Conservation (phyloP, 1,140 invertebrate genomes). For the Calephelis nemesis region DNA sequence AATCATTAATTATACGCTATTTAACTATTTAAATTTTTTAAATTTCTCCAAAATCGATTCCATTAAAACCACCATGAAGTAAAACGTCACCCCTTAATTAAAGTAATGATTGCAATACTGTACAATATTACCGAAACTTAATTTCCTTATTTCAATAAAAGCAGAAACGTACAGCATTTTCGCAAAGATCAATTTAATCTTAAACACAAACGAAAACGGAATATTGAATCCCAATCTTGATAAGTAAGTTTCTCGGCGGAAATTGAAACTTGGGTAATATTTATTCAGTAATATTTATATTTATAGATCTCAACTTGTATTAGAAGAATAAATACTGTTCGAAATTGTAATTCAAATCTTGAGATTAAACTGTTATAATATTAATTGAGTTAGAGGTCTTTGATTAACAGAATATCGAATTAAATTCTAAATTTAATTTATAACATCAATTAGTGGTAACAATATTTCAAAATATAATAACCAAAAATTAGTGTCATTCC, state of each 20-base stretch:
- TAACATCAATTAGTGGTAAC: too few relatives aligned
- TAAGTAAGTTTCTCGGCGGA: conserved; percentile 10
- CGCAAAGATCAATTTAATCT: conserved; percentile 14
- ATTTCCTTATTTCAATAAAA: conserved; percentile 13
- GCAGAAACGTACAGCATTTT: conserved; percentile 11
- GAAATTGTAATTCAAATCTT: conserved; percentile 4
- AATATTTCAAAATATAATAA: too few relatives aligned
- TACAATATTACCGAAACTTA: not conserved
- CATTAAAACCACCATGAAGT: too few relatives aligned
- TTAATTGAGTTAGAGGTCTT: too few relatives aligned
- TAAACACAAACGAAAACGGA: conserved; percentile 16
- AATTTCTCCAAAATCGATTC: too few relatives aligned
- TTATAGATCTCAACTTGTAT: conserved; percentile 7
- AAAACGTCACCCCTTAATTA: too few relatives aligned
- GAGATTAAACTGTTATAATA: not conserved
- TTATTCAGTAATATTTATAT: conserved; percentile 13
- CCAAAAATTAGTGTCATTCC: too few relatives aligned
- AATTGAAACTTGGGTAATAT: conserved; percentile 16
- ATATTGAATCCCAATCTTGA: conserved; percentile 14
- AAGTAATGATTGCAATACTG: too few relatives aligned
- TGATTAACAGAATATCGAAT: too few relatives aligned
- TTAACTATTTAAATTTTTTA: too few relatives aligned
- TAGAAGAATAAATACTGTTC: conserved; percentile 1
- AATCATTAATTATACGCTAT: too few relatives aligned
- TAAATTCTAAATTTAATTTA: too few relatives aligned